Evolutionary conservation across 1,140 invertebrate species (phyloP).

Genomic region (Lamellibrachia luymesi): DNA sequence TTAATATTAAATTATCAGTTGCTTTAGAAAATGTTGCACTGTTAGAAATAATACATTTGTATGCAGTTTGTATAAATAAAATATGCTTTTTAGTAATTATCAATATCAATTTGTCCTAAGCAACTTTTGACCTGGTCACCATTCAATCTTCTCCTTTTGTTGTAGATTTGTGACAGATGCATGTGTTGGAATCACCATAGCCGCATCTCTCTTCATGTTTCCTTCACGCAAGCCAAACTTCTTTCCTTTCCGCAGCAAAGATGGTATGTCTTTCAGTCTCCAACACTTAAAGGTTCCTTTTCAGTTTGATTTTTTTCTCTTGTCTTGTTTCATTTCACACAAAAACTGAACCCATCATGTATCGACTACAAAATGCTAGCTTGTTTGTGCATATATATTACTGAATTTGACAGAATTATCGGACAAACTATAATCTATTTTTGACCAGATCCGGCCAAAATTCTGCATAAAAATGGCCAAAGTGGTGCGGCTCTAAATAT

Average conservation of each 20-base stretch:
- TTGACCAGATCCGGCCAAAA: no score
- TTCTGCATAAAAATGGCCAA: no score
- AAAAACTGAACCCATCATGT: neutral
- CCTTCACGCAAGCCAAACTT: slow-evolving; percentile 60
- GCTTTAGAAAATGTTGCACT: neutral
- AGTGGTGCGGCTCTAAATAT: no score
- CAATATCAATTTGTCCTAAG: no score
- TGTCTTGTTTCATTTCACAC: neutral
- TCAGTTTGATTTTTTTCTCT: neutral
- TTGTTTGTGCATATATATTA: neutral
- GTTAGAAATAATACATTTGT: neutral
- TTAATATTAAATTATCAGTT: neutral
- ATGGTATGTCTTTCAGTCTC: neutral
- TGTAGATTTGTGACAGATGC: slow-evolving; percentile 65
- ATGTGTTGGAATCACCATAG: slow-evolving; percentile 76
- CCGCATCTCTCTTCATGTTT: slow-evolving; percentile 78
- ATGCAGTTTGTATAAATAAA: no score
- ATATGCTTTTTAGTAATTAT: no score
- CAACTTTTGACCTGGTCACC: no score
- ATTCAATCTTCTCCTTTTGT: neutral
- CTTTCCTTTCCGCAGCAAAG: slow-evolving; percentile 19
- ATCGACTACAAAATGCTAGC: no score
- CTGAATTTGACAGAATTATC: no score
- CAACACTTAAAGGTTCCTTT: neutral
- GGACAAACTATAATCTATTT: no score